Percentiles rank a stretch among this genome's conserved stretches.
Evolutionary conservation across 2,113 vertebrate genomes (phyloP).

Genomic region (Tauraco erythrolophus): DNA sequence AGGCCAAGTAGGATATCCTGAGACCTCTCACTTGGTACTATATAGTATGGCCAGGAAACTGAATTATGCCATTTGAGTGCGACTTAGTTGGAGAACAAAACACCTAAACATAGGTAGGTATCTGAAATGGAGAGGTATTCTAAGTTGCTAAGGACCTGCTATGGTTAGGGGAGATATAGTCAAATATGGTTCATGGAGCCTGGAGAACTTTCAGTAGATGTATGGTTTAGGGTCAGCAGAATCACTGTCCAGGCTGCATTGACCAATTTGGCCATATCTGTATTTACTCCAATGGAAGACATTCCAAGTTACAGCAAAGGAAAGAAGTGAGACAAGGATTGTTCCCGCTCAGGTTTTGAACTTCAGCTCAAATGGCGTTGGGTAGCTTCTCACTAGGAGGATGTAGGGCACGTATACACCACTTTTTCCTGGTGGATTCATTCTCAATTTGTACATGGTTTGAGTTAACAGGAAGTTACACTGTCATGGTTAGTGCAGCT

Average conservation of each 20-base stretch:
- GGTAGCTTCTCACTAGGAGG: not conserved
- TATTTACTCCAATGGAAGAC: not conserved
- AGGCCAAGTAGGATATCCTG: not conserved
- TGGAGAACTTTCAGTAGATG: not conserved
- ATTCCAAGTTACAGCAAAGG: not conserved
- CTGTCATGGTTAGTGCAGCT: not conserved
- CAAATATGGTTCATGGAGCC: not conserved
- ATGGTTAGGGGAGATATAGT: not conserved
- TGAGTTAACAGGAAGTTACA: not conserved
- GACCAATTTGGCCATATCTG: not conserved
- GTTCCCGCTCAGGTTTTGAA: not conserved
- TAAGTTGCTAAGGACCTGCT: not conserved
- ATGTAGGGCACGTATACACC: not conserved
- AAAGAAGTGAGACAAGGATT: not conserved
- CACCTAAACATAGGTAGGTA: not conserved
- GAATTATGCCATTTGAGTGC: not conserved
- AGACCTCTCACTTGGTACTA: not conserved
- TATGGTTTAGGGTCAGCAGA: not conserved
- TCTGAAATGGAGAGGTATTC: not conserved
- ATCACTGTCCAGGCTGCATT: not conserved
- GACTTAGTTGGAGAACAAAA: not conserved
- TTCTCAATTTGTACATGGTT: not conserved
- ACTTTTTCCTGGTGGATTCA: not conserved
- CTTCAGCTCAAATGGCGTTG: not conserved
- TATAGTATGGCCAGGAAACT: not conserved